phyloP scores from a whole-genome alignment of 2,797 vertebrate species.

The Rhabdophis nuchalis region DNA sequence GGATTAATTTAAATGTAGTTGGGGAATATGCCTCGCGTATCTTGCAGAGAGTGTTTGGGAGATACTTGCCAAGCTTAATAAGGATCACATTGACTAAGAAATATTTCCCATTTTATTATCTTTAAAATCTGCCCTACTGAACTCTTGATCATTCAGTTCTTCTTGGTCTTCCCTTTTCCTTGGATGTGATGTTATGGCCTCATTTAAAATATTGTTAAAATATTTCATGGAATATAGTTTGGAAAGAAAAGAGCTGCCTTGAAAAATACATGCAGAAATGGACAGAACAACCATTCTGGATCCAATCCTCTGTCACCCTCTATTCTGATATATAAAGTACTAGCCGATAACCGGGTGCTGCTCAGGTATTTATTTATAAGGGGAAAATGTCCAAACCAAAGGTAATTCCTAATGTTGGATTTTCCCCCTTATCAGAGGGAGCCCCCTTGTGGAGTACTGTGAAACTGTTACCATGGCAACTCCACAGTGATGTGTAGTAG shows the following conservation, averaged over 20 bases:
- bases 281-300: neutral
- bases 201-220: neutral
- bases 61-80: neutral
- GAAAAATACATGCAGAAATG: neutral
- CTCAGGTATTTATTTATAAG: too few relatives aligned
- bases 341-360: too few relatives aligned
- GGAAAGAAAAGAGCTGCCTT: neutral
- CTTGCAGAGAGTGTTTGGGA: neutral
- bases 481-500: too few relatives aligned
- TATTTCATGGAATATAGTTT: neutral
- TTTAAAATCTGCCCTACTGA: neutral
- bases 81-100: neutral
- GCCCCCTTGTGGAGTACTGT: too few relatives aligned
- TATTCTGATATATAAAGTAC: neutral
- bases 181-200: neutral
- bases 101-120: neutral
- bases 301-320: neutral
- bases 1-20: neutral
- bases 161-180: neutral
- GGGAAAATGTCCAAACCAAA: too few relatives aligned
- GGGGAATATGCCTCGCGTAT: neutral
- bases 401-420: too few relatives aligned
- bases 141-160: neutral
- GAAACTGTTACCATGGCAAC: too few relatives aligned
- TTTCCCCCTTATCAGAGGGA: too few relatives aligned